These are phyloP conservation scores for Buceros bicornis DNA, from an alignment of 2,797 vertebrate genomes.

Conservation along the genomic window DNA sequence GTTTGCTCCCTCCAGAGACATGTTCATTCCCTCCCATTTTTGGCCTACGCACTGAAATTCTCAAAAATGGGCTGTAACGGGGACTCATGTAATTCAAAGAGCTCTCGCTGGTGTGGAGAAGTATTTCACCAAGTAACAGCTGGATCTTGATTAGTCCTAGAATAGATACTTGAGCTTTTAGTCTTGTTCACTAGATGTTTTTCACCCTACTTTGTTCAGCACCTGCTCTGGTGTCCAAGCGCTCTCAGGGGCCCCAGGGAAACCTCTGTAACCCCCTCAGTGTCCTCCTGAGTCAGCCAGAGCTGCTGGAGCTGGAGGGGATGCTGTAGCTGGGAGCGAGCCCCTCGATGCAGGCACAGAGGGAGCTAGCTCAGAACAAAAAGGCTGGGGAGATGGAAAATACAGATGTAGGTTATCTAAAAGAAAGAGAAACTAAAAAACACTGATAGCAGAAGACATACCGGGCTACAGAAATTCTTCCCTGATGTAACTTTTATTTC, in stretches of 20 bases:
- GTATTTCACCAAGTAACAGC: background rate
- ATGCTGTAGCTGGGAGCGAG: background rate
- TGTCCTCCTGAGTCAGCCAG: background rate
- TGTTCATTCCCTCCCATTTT: background rate
- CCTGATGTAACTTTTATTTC: background rate
- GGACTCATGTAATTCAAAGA: background rate
- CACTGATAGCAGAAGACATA: background rate
- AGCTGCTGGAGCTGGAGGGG: background rate
- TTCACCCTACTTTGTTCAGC: background rate
- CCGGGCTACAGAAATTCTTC: background rate
- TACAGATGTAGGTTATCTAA: background rate
- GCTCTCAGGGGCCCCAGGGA: background rate
- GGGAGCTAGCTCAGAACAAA: background rate
- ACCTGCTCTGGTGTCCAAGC: background rate
- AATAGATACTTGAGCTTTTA: background rate
- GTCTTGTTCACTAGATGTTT: background rate
- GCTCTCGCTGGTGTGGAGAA: background rate
- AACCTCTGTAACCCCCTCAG: background rate
- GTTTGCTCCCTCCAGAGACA: background rate
- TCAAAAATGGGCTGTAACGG: background rate
- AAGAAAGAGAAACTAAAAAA: background rate
- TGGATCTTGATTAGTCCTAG: background rate
- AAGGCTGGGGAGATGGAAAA: background rate
- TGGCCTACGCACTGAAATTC: background rate
- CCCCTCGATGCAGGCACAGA: fast-evolving